Percentiles rank a stretch among this genome's conserved stretches.
Evolutionary conservation across 92 coral and sea anemone species (phyloP).

Genomic region (Scolanthus callimorphus): DNA sequence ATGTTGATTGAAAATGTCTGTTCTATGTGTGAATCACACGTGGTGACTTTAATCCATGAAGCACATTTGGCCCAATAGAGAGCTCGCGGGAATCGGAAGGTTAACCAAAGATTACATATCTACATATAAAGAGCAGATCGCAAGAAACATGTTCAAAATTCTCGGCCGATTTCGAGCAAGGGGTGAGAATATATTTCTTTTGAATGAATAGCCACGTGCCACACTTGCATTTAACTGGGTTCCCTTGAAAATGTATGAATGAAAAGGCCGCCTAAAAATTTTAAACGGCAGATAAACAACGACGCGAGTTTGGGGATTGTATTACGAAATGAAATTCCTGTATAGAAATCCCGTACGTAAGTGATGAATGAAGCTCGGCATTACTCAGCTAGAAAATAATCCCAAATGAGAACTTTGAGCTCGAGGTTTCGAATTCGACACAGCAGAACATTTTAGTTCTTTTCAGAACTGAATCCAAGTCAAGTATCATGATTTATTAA

Average conservation of each 20-base stretch:
- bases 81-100: conserved; percentile 4
- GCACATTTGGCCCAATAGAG: neutral
- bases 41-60: neutral
- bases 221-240: too few relatives aligned
- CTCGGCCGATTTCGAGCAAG: too few relatives aligned
- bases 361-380: neutral
- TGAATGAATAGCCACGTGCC: too few relatives aligned
- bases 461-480: conserved; percentile 39
- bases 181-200: too few relatives aligned
- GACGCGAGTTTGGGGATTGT: neutral
- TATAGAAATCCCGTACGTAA: neutral
- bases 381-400: neutral
- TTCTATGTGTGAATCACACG: neutral
- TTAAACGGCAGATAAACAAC: neutral
- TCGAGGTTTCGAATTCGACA: neutral
- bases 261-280: neutral
- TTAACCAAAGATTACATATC: neutral
- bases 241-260: neutral
- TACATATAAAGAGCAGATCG: neutral
- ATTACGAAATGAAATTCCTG: neutral
- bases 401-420: neutral
- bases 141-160: neutral
- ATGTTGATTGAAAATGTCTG: too few relatives aligned
- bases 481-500: conserved; percentile 65
- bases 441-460: too few relatives aligned